phyloP scores from a whole-genome alignment of 2,113 vertebrate genomes.

The Notarius quadriscutis region DNA sequence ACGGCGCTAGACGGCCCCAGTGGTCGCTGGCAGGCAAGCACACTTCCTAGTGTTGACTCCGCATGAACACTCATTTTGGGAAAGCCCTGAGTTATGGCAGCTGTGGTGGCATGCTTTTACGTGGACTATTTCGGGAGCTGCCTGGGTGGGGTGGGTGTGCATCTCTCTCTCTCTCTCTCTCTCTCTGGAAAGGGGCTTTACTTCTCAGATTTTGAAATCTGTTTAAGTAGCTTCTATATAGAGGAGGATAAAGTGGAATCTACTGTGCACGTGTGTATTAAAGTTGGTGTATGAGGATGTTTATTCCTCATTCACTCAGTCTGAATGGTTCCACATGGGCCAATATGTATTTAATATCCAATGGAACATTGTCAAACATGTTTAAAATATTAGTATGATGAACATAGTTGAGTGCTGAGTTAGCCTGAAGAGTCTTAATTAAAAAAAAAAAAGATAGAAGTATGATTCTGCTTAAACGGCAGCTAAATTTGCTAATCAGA shows the following conservation, averaged over 20 bases:
- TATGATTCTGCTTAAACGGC: neutral
- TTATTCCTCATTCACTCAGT: conserved; percentile 27
- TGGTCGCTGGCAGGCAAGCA: conserved; percentile 73
- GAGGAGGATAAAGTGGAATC: neutral
- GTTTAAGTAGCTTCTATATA: neutral
- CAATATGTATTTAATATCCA: neutral
- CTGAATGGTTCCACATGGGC: conserved; percentile 23
- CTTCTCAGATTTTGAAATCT: neutral
- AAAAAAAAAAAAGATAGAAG: neutral
- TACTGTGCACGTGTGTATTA: conserved; percentile 7
- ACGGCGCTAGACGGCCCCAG: conserved; percentile 67
- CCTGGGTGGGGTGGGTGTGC: conserved; percentile 52
- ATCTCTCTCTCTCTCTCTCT: conserved; percentile 42
- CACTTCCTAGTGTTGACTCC: conserved; percentile 76
- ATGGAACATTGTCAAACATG: too few relatives aligned
- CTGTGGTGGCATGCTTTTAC: conserved; percentile 60
- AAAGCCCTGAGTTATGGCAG: conserved; percentile 68
- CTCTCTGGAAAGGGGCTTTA: neutral
- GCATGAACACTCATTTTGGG: conserved; percentile 75
- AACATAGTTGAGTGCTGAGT: neutral
- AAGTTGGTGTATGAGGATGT: neutral
- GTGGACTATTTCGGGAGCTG: conserved; percentile 66
- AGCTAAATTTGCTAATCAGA: neutral
- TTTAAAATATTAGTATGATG: conserved; percentile 1
- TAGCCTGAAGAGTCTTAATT: neutral